These are phyloP conservation scores for Acanthiza pusilla DNA, from an alignment of 2,797 vertebrate species.

Conservation along the genomic window DNA sequence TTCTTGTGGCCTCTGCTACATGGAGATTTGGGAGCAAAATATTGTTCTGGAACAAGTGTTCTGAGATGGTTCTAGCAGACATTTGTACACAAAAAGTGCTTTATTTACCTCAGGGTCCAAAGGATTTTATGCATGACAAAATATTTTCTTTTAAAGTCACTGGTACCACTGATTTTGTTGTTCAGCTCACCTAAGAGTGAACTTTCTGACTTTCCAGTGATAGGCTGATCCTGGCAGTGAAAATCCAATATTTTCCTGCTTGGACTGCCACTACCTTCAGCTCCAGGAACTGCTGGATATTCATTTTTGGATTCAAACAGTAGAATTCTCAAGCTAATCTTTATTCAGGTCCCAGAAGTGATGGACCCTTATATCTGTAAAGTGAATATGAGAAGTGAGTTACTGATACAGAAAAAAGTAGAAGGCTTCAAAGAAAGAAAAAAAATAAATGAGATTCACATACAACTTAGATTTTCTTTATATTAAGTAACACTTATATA, in stretches of 20 bases:
- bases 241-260: background rate
- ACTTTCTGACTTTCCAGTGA: background rate
- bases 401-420: background rate
- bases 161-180: background rate
- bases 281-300: background rate
- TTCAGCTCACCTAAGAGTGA: background rate
- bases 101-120: background rate
- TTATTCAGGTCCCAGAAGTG: background rate
- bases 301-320: background rate
- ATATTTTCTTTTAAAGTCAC: background rate
- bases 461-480: conserved; percentile 1
- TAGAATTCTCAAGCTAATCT: background rate
- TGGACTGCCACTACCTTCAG: background rate
- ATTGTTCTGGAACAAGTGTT: background rate
- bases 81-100: background rate
- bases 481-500: background rate
- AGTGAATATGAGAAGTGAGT: conserved; percentile 2
- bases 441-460: background rate
- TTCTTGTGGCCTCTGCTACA: background rate
- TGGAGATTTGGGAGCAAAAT: background rate
- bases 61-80: background rate
- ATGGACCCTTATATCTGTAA: background rate
- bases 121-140: background rate
- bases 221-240: background rate
- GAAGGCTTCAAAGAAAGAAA: background rate